These are phyloP conservation scores for Sylvia borin DNA, from an alignment of 2,797 vertebrate genomes.

Conservation along the genomic window DNA sequence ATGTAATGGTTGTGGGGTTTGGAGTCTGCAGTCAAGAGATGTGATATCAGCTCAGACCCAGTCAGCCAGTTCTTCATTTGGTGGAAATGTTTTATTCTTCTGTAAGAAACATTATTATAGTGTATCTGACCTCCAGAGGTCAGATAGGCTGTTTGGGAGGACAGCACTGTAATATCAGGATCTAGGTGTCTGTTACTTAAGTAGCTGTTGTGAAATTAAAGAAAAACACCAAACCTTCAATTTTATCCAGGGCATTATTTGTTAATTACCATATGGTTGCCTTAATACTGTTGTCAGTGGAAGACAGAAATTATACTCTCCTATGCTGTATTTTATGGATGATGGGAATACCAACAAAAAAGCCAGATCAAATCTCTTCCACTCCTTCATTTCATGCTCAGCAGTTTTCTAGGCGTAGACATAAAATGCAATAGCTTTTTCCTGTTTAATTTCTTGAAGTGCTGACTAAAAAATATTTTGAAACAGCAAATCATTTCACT, in stretches of 20 bases:
- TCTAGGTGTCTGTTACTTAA: background rate
- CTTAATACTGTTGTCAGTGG: background rate
- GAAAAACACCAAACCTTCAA: background rate
- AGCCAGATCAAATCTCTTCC: background rate
- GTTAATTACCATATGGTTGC: background rate
- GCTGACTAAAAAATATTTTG: background rate
- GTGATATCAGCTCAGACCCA: background rate
- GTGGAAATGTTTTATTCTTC: background rate
- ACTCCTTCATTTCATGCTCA: background rate
- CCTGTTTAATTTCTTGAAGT: background rate
- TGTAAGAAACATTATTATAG: background rate
- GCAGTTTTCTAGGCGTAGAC: background rate
- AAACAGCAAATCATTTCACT: background rate
- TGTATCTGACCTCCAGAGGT: background rate
- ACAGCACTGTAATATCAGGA: background rate
- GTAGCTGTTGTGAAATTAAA: background rate
- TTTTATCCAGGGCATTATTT: background rate
- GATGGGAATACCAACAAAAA: background rate
- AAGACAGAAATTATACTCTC: background rate
- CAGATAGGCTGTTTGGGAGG: background rate
- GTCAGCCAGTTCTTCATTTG: background rate
- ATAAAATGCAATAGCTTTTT: background rate
- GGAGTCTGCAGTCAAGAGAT: background rate
- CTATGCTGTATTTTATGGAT: background rate
- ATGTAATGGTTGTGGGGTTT: conserved; percentile 10